These are phyloP conservation scores for Austrofundulus limnaeus DNA, from an alignment of 2,113 vertebrate genomes.

Conservation along the genomic window DNA sequence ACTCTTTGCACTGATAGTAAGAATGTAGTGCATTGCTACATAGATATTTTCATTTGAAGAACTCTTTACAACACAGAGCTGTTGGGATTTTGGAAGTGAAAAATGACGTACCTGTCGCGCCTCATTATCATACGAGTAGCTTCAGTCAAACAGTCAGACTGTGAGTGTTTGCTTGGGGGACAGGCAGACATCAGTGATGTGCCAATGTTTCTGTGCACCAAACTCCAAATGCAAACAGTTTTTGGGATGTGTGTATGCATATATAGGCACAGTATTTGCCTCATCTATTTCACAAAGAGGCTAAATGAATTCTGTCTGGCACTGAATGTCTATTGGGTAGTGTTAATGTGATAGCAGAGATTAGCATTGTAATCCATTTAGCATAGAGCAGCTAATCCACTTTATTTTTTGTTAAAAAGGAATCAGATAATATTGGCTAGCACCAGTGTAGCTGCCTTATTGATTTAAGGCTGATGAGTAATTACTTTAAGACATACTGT, in stretches of 20 bases:
- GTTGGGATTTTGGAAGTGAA: slow-evolving; percentile 18
- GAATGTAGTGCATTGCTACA: slow-evolving; percentile 4
- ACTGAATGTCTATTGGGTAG: slow-evolving; percentile 70
- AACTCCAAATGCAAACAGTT: slow-evolving; percentile 14
- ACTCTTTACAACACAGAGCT: slow-evolving; percentile 15
- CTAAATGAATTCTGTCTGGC: slow-evolving; percentile 64
- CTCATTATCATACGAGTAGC: slow-evolving; percentile 12
- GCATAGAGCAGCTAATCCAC: slow-evolving; percentile 80
- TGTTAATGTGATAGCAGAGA: slow-evolving; percentile 81
- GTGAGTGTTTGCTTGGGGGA: slow-evolving; percentile 3
- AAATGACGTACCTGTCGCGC: slow-evolving; percentile 18
- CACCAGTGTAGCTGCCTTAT: slow-evolving; percentile 58
- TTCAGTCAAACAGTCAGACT: slow-evolving; percentile 14
- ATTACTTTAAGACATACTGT: slow-evolving; percentile 42
- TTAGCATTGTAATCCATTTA: slow-evolving; percentile 85
- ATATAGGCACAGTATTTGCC: slow-evolving; percentile 26
- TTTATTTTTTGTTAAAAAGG: slow-evolving; percentile 77
- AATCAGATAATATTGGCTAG: slow-evolving; percentile 75
- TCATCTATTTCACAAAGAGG: slow-evolving; percentile 58
- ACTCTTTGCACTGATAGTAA: background rate
- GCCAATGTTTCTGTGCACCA: slow-evolving; percentile 26
- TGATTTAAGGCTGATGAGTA: slow-evolving; percentile 64
- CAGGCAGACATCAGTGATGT: background rate
- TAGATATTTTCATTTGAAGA: background rate
- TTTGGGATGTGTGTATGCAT: slow-evolving; percentile 24